phyloP scores from a whole-genome alignment of 2,797 vertebrate species.

The Eulemur mongoz region DNA sequence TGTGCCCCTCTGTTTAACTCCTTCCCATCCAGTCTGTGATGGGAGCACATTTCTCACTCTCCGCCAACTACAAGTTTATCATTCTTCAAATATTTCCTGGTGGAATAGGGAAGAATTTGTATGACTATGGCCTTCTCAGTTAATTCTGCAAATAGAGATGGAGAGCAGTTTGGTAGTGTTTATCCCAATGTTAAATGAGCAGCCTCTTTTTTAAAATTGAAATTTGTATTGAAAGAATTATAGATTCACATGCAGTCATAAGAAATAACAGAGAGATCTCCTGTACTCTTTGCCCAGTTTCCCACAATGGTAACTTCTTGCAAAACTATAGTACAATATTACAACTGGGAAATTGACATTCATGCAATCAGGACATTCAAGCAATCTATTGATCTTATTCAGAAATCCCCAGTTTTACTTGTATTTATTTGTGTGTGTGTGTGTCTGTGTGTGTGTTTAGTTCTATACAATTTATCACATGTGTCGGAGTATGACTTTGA shows the following conservation, averaged over 20 bases:
- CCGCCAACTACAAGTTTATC: neutral
- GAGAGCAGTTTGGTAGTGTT: neutral
- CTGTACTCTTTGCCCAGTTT: neutral
- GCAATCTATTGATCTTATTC: neutral
- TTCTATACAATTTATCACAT: neutral
- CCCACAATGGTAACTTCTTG: neutral
- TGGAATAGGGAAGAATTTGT: neutral
- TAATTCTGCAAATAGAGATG: neutral
- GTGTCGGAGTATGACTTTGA: neutral
- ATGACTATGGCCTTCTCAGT: neutral
- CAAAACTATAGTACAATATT: neutral
- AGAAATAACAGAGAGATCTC: neutral
- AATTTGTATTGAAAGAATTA: neutral
- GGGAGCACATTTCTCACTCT: constrained; percentile 1
- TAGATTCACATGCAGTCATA: neutral
- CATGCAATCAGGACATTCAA: neutral
- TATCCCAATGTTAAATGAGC: constrained; percentile 1
- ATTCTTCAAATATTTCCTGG: neutral
- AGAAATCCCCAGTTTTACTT: neutral
- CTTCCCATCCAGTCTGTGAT: neutral
- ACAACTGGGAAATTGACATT: neutral
- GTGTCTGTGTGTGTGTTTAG: neutral
- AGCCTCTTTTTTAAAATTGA: neutral
- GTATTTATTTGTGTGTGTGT: neutral
- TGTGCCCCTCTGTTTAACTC: neutral